Percentiles rank a stretch among this genome's conserved stretches.
Evolutionary conservation across 2,113 vertebrate genomes (phyloP).

Genomic region (Bos taurus): ARS-UCD2.0 NC_037334.1:103262501-103263000

Average conservation of each 20-base stretch:
- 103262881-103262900: too few relatives aligned
- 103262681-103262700: background rate
- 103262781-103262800: background rate
- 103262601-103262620: background rate
- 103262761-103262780: background rate
- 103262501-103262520: background rate
- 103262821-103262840: background rate
- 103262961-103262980: too few relatives aligned
- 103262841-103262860: background rate
- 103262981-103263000: too few relatives aligned
- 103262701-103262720: background rate
- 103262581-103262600: background rate
- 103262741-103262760: background rate
- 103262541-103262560: background rate
- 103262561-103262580: background rate
- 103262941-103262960: too few relatives aligned
- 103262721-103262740: background rate
- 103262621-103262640: background rate
- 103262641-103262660: background rate
- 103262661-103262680: rapidly evolving
- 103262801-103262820: background rate
- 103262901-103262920: too few relatives aligned
- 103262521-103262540: background rate
- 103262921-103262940: too few relatives aligned
- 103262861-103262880: too few relatives aligned